phyloP scores from a whole-genome alignment of 53 echinoderm and acorn worm species.

The Crossaster papposus region DNA sequence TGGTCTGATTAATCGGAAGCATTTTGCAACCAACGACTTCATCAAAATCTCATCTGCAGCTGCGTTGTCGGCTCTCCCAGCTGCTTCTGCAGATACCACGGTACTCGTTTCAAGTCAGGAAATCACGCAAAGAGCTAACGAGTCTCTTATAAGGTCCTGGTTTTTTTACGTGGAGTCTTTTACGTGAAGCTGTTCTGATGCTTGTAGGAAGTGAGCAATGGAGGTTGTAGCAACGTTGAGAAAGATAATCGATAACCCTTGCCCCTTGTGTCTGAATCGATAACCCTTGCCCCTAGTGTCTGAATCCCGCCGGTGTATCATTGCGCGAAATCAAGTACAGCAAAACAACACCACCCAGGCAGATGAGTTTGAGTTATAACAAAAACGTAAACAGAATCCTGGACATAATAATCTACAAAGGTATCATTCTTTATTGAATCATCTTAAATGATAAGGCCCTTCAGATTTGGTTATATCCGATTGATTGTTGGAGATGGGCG shows the following conservation, averaged over 20 bases:
- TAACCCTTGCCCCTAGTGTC: slow-evolving; percentile 24
- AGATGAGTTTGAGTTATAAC: not conserved
- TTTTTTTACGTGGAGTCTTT: not conserved
- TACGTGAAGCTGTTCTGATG: not conserved
- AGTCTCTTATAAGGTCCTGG: not conserved
- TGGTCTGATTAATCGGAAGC: slow-evolving; percentile 48
- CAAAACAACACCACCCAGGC: not conserved
- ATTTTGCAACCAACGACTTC: slow-evolving; percentile 42
- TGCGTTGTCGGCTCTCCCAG: slow-evolving; percentile 18
- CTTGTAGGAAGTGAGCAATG: slow-evolving; percentile 10
- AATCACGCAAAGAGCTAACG: not conserved
- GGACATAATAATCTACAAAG: not conserved
- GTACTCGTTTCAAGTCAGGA: slow-evolving; percentile 28
- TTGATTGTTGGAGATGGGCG: too few relatives aligned
- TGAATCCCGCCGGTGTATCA: slow-evolving; percentile 13
- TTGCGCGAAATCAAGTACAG: not conserved
- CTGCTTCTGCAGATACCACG: slow-evolving; percentile 8
- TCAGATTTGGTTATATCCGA: not conserved
- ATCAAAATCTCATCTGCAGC: slow-evolving; percentile 23
- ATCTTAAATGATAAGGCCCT: not conserved
- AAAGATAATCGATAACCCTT: slow-evolving; percentile 18
- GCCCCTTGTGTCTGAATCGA: slow-evolving; percentile 47
- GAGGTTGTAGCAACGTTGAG: slow-evolving; percentile 2
- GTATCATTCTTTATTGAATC: not conserved
- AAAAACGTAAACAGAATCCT: slow-evolving; percentile 26